Percentiles rank a stretch among this genome's conserved stretches.
Evolutionary conservation across 1,140 invertebrate species (phyloP).

Genomic region (Eulimnadia texana): DNA sequence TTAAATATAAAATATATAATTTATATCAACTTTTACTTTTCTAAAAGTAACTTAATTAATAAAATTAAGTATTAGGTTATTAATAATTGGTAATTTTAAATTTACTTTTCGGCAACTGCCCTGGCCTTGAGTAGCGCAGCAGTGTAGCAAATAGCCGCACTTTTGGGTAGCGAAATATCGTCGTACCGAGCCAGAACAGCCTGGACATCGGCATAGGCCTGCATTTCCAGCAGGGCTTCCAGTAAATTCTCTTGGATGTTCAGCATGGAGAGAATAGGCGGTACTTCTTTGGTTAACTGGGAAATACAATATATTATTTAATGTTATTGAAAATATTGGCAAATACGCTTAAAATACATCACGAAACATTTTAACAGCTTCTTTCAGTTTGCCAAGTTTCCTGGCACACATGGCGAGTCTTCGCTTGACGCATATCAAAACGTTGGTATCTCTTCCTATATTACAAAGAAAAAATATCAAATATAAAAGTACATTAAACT

Average conservation of each 20-base stretch:
- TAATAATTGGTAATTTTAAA: no score
- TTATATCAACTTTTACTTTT: no score
- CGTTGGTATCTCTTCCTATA: constrained; percentile 73
- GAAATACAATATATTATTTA: constrained; percentile 21
- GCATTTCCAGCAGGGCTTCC: constrained; percentile 86
- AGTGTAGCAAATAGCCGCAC: constrained; percentile 94
- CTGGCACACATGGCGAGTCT: constrained; percentile 92
- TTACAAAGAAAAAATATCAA: constrained; percentile 18
- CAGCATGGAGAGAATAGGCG: constrained; percentile 87
- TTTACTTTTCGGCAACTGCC: constrained; percentile 80
- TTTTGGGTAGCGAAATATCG: constrained; percentile 88
- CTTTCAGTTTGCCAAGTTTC: constrained; percentile 81
- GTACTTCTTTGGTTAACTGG: constrained; percentile 86
- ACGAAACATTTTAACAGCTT: constrained; percentile 92
- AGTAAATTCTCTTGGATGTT: constrained; percentile 97
- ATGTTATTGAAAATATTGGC: neutral
- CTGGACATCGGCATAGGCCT: constrained; percentile 92
- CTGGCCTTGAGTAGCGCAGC: constrained; percentile 86
- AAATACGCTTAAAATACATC: constrained; percentile 40
- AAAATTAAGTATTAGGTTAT: no score
- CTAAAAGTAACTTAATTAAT: no score
- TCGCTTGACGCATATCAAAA: constrained; percentile 87
- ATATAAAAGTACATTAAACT: constrained; percentile 13
- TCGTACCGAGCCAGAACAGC: constrained; percentile 93
- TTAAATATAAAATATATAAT: no score